A percentile compares a stretch with the other conserved stretches of the same genome.
phyloP scores from a whole-genome alignment of 1,140 invertebrate species.

The Drosophila willistoni region DNA sequence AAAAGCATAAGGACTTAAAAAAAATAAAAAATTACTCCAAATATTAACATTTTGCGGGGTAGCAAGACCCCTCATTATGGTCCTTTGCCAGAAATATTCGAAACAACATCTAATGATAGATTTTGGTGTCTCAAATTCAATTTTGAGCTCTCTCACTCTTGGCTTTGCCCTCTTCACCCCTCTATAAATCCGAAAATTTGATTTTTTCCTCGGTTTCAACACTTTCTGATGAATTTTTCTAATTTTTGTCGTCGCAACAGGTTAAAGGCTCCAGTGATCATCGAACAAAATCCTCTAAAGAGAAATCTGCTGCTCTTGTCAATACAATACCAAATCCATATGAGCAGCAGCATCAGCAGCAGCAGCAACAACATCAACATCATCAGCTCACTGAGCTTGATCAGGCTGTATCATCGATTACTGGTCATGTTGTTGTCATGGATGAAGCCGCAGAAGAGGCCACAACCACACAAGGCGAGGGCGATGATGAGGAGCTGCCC shows the following conservation, averaged over 20 bases:
- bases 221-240: too few species aligned
- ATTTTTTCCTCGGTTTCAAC: too few species aligned
- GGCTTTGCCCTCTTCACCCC: too few species aligned
- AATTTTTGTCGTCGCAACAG: conserved; percentile 16
- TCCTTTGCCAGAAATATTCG: too few species aligned
- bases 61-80: too few species aligned
- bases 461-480: conserved; percentile 26
- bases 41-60: too few species aligned
- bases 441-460: conserved; percentile 14
- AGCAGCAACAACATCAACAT: conserved; percentile 56
- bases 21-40: too few species aligned
- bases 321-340: conserved; percentile 29
- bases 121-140: too few species aligned
- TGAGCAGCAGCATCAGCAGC: conserved; percentile 25
- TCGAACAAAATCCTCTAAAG: conserved; percentile 67
- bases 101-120: too few species aligned
- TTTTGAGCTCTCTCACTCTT: too few species aligned
- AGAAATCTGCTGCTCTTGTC: conserved; percentile 35
- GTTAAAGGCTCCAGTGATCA: conserved; percentile 56
- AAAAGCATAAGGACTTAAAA: too few species aligned
- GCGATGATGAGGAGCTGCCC: conserved; percentile 63
- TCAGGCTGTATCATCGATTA: conserved; percentile 76
- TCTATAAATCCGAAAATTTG: too few species aligned
- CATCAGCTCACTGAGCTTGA: conserved; percentile 68
- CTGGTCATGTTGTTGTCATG: conserved; percentile 27